Base-by-base conservation (phyloP, 2,888 invertebrate species). In the Alloscopus bannaensis region DNA sequence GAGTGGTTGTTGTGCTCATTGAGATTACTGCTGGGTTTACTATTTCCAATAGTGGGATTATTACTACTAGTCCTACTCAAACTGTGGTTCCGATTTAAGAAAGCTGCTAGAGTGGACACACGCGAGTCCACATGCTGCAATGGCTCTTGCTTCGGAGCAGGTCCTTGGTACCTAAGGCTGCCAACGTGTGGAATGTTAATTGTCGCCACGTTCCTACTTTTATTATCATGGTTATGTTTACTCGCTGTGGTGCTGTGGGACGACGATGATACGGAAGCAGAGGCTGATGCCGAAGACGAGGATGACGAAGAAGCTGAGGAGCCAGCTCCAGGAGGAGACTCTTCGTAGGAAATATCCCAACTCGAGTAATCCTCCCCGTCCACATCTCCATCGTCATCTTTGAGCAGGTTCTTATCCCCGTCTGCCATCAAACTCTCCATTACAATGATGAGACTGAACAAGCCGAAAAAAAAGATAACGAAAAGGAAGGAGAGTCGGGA, bases 401-500 rank as follows among this genome's bases (percentile, higher is more conserved):
- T 76, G 62, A 81, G 66, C 26, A 84, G 70, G 50, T 79, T 81
- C 52, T 84, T 85, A 66, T 82, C 80, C 36, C 73, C 92, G 87
- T 93, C 92, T 84, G 92, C 91, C 85, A 92, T 90, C 87, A 94
- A 91, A 86, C 95, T 93, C 89, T 96, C 95, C 82, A 95, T 95
- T 85, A 96, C 91, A 81, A 96, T 93, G 87, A 96, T 96, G 86
- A 95, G 91, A 59, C 94, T 94, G 88, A 96, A 96, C 78, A 96
- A 93, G 50, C 93, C 94, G 89, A 96, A 95, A 89, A 96, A 96
- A 91, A 95, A 94, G 86, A 96, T 92, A 83, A 96, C 95, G 88
- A 96, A 93, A 89, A 95, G 93, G 90, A 96, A 95, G 87, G 95
- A 95, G 91, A 95, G 93, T 88, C 94, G 94, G 86, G 95, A 94